Evolutionary conservation across 2,888 invertebrate species (phyloP), one percentile per base, ranked within the genome.

Genomic region (Caenorhabditis sp.): DNA sequence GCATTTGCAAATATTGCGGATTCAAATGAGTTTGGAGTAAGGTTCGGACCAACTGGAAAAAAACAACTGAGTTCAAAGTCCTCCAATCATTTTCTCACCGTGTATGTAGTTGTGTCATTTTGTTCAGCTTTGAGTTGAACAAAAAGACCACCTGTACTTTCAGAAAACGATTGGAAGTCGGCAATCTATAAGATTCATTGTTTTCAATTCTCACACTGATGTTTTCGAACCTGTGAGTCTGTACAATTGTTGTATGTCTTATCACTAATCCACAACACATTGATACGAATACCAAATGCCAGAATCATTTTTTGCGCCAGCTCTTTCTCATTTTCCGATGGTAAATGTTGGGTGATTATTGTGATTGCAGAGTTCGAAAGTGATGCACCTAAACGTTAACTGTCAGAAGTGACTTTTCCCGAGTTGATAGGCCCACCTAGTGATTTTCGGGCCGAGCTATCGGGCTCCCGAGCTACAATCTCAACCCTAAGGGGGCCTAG

Each of bases 331-430:
- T 51, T 43, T 26, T n/a, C 4, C 0, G 31, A 27, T 54, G 70
- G 70, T 12, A 66, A 62, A 12, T 71, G 70, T 57, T 71, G 65
- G 0, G 70, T 66, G 43, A 66, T 19, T n/a, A 71, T 71, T 10
- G 70, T 66, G 59, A 71, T 60, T 1, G 58, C 70, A 10, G 66
- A 62, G 37, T 63, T 63, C 31, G 23, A 36, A n/a, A 71, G 57
- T 3, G 19, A 37, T 0, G 19, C 43, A 0, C 14, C 21, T 51
- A n/a, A 50, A 50, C n/a, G n/a, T n/a, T n/a, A n/a, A n/a, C n/a
- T n/a, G n/a, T n/a, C n/a, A n/a, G n/a, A n/a, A n/a, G n/a, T n/a
- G n/a, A n/a, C n/a, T n/a, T n/a, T n/a, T n/a, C n/a, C n/a, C n/a
- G n/a, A n/a, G n/a, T n/a, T n/a, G n/a, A n/a, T n/a, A n/a, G n/a